These are phyloP conservation scores for Tanytarsus gracilentus DNA, from an alignment of 2,888 invertebrate genomes.

Conservation along the genomic window DNA sequence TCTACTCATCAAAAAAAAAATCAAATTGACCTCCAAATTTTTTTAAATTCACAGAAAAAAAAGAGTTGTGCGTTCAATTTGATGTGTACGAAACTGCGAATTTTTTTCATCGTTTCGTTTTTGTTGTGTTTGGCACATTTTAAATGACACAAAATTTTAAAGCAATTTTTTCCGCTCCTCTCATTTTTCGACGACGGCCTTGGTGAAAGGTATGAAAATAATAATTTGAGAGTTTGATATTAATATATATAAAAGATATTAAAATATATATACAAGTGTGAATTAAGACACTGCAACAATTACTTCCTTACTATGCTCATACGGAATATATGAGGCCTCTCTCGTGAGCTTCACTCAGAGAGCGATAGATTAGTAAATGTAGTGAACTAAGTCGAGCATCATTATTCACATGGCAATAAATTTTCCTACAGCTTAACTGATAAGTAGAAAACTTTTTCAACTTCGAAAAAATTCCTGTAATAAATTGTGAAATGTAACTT, in stretches of 20 bases:
- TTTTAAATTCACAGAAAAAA: not conserved
- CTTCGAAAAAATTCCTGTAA: not conserved
- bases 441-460: not conserved
- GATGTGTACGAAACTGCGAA: not conserved
- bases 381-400: not conserved
- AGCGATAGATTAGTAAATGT: no score
- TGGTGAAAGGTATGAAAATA: constrained; percentile 21
- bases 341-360: no score
- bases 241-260: not conserved
- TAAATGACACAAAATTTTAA: not conserved
- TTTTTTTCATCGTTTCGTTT: not conserved
- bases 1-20: no score
- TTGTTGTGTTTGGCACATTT: not conserved
- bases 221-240: no score
- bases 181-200: not conserved
- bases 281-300: not conserved
- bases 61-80: not conserved
- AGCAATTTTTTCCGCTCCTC: not conserved
- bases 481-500: not conserved
- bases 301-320: constrained; percentile 5
- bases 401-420: not conserved
- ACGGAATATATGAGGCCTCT: no score
- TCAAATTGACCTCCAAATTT: constrained; percentile 22
- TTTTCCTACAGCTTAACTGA: not conserved
- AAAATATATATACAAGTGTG: not conserved